phyloP scores from a whole-genome alignment of 2,888 invertebrate genomes.

The Hybos culiciformis region DNA sequence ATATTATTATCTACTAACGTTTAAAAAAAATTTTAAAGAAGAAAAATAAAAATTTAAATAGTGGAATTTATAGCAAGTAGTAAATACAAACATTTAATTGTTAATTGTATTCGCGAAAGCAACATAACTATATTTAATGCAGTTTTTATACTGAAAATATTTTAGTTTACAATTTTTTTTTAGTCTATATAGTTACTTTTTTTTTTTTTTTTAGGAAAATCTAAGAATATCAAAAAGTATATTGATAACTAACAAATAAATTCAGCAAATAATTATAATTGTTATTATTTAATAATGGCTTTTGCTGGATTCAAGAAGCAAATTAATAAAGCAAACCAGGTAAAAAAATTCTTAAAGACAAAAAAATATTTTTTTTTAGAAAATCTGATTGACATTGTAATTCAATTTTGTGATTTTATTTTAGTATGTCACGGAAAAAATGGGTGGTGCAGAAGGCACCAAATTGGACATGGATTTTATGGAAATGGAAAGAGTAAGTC shows the following conservation, averaged over 20 bases:
- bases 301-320: conserved; percentile 98
- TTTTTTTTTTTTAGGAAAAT: too few relatives aligned
- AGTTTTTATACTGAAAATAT: too few relatives aligned
- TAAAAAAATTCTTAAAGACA: conserved; percentile 31
- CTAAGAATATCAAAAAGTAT: too few relatives aligned
- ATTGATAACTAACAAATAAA: background rate
- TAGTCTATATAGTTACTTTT: too few relatives aligned
- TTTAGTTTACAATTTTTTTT: too few relatives aligned
- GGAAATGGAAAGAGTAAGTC: conserved; percentile 95
- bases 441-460: conserved; percentile 99
- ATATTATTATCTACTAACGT: too few relatives aligned
- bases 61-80: too few relatives aligned
- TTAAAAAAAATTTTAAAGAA: too few relatives aligned
- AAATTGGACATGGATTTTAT: conserved; percentile 96
- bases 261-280: background rate
- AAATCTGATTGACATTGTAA: background rate
- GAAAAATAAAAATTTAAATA: too few relatives aligned
- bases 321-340: conserved; percentile 99
- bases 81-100: too few relatives aligned
- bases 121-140: too few relatives aligned
- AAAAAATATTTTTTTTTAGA: background rate
- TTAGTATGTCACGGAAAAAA: conserved; percentile 99
- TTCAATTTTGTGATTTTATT: conserved; percentile 25
- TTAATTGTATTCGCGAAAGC: too few relatives aligned
- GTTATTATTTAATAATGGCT: conserved; percentile 56